Base-by-base conservation (phyloP, 1,140 invertebrate species). In the Bombus polaris region DNA sequence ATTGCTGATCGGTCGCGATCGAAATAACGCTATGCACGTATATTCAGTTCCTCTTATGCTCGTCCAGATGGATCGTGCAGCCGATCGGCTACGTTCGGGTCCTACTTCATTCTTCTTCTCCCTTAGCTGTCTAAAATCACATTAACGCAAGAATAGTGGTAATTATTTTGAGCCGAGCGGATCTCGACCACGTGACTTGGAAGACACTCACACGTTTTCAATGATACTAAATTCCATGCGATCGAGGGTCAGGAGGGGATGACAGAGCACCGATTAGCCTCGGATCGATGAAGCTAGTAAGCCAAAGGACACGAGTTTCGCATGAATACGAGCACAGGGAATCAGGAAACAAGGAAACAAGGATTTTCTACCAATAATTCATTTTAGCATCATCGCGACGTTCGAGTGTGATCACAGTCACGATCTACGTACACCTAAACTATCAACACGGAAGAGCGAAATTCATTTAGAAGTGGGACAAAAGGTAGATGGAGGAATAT, bases 81-180 rank as follows among this genome's bases (percentile, higher is more conserved):
- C 65, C 12, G 57, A 35, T 47, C 13, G 84, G n/a, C 59, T 15
- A n/a, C 10, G 35, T 35, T 10, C 15, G 84, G 57, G 71, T 65
- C 71, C 71, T 76, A 57, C 39, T 15, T 85, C 86, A 70, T 79
- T 77, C 74, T 81, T 82, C 72, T 74, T 72, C 22, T 76, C 71
- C 89, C 93, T 94, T 94, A 94, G 90, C 86, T 89, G 79, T 89
- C 94, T 94, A 94, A 94, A 94, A 94, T 94, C 94, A 94, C 94
- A 94, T 94, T 93, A 92, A 94, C 93, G 90, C 94, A 94, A 94
- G 90, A 94, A 91, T 93, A 94, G 86, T 92, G 79, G 85, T 89
- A 90, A 82, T 70, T 39, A 83, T 86, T 68, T 22, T 68, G 85
- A 83, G 85, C 88, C 91, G 88, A 91, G 83, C 80, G 87, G 85